Evolutionary conservation across 2,113 vertebrate genomes (phyloP).

Genomic region (Phodopus roborovskii): DNA sequence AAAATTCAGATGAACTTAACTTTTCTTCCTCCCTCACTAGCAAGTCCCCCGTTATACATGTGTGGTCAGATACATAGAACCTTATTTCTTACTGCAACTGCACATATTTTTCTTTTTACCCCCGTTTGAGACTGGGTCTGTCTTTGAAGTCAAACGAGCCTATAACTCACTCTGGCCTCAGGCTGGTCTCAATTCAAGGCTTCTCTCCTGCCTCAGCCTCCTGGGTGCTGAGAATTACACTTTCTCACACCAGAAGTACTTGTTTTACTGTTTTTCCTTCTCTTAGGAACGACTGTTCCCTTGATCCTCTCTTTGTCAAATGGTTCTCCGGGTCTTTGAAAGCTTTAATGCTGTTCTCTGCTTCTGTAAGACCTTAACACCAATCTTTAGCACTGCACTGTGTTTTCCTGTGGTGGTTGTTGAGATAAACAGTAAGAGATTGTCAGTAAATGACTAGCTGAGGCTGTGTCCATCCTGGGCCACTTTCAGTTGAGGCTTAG

Average conservation of each 20-base stretch:
- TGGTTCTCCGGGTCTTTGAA: not conserved
- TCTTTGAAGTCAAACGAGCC: not conserved
- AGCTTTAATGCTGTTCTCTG: not conserved
- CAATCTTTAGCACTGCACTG: not conserved
- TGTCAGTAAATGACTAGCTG: constrained; percentile 6
- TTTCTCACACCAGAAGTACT: constrained; percentile 2
- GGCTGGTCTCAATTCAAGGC: not conserved
- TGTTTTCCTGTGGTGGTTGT: constrained; percentile 22
- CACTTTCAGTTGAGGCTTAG: not conserved
- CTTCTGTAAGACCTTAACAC: not conserved
- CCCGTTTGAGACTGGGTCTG: not conserved
- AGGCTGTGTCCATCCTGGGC: not conserved
- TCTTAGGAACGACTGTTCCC: not conserved
- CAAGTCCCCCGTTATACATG: not conserved
- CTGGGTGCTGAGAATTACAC: not conserved
- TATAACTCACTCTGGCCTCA: not conserved
- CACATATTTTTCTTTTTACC: not conserved
- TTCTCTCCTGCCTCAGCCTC: not conserved
- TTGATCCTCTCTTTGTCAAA: not conserved
- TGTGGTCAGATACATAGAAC: not conserved
- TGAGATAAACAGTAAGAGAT: not conserved
- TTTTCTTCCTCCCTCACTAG: not conserved
- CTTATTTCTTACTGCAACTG: not conserved
- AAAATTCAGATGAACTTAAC: not conserved
- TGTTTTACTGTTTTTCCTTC: not conserved